Conservation (phyloP, 2,113 vertebrate genomes). For the Pseudolaguvia tuberculata region DNA sequence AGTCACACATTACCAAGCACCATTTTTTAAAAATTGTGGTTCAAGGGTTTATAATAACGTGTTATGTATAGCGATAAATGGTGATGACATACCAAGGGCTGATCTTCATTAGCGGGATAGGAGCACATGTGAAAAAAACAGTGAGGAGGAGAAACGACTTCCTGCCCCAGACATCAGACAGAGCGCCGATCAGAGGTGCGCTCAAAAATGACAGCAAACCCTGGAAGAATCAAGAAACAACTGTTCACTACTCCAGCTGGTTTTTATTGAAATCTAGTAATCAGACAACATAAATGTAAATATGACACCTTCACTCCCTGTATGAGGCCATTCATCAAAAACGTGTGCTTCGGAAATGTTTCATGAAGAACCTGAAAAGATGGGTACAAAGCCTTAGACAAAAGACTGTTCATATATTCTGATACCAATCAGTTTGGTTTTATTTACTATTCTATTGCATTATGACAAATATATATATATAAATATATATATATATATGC, state of each 20-base stretch:
- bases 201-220: constrained; percentile 83
- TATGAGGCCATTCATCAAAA: constrained; percentile 84
- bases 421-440: not conserved
- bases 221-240: constrained; percentile 52
- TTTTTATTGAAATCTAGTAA: not conserved
- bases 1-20: too few species aligned
- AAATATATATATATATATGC: too few species aligned
- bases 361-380: constrained; percentile 75
- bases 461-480: too few species aligned
- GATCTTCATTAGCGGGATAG: constrained; percentile 87
- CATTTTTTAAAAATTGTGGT: too few species aligned
- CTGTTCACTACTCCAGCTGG: not conserved
- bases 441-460: not conserved
- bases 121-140: constrained; percentile 85
- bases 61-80: not conserved
- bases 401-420: not conserved
- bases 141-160: constrained; percentile 87
- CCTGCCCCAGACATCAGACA: constrained; percentile 85
- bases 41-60: too few species aligned
- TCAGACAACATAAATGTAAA: not conserved
- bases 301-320: constrained; percentile 80
- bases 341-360: constrained; percentile 85
- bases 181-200: constrained; percentile 82
- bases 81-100: constrained; percentile 76
- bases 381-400: not conserved